Evolutionary conservation across 2,888 invertebrate genomes (phyloP).

Genomic region (Zonitis immaculata): DNA sequence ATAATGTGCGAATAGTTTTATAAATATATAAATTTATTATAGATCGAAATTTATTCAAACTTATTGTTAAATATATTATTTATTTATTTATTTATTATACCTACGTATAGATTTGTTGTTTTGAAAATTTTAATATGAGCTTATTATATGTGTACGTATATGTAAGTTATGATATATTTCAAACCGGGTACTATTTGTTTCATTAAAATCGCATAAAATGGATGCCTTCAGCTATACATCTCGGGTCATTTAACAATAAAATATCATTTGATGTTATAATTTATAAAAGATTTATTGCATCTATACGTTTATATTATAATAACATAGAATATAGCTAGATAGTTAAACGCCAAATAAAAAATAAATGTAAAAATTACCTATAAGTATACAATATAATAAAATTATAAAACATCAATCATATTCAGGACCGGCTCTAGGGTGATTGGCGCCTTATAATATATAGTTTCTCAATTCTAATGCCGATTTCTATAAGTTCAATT

Average conservation of each 20-base stretch:
- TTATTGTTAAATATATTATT: not conserved
- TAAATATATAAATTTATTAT: not conserved
- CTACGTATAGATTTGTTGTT: too few relatives aligned
- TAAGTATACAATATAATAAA: too few relatives aligned
- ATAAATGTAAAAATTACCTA: too few relatives aligned
- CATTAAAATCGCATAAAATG: slow-evolving; percentile 18
- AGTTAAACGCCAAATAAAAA: not conserved
- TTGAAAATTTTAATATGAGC: too few relatives aligned
- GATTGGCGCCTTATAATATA: too few relatives aligned
- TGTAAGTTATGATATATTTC: slow-evolving; percentile 2
- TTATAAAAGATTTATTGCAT: slow-evolving; percentile 12
- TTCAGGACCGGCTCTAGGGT: too few relatives aligned
- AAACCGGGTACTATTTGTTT: slow-evolving; percentile 14
- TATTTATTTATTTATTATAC: too few relatives aligned
- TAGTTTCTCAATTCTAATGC: too few relatives aligned
- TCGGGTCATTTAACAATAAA: slow-evolving; percentile 11
- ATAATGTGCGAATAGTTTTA: not conserved
- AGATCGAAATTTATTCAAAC: not conserved
- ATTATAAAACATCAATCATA: too few relatives aligned
- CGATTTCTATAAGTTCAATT: too few relatives aligned
- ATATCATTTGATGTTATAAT: slow-evolving; percentile 15
- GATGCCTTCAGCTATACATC: slow-evolving; percentile 1
- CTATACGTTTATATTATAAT: not conserved
- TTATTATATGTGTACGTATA: too few relatives aligned
- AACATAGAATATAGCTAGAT: not conserved